These are phyloP conservation scores for Borostomias antarcticus DNA, from an alignment of 2,797 vertebrate species.

Conservation along the genomic window DNA sequence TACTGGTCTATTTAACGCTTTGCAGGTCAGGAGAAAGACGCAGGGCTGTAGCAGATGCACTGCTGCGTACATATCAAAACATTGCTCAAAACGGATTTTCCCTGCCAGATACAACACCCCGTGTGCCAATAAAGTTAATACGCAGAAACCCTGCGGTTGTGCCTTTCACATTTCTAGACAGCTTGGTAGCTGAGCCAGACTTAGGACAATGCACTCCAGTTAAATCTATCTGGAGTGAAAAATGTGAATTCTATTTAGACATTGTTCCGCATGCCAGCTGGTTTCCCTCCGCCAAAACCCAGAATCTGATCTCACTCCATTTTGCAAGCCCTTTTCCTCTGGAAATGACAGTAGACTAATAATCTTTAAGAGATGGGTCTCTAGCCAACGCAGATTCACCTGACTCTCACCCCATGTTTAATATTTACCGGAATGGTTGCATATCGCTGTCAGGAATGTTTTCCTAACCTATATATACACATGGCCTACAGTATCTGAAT, in stretches of 20 bases:
- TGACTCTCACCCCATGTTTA: conserved; percentile 45
- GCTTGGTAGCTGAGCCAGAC: conserved; percentile 61
- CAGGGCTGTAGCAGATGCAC: conserved; percentile 64
- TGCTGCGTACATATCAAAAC: conserved; percentile 57
- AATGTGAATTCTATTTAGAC: conserved; percentile 76
- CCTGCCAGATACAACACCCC: conserved; percentile 71
- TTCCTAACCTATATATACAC: conserved; percentile 58
- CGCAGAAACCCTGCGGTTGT: conserved; percentile 60
- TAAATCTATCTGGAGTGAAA: conserved; percentile 72
- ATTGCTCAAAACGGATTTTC: conserved; percentile 53
- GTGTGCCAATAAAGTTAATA: conserved; percentile 68
- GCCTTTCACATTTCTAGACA: conserved; percentile 66
- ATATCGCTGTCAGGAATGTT: conserved; percentile 56
- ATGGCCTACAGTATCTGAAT: conserved; percentile 45
- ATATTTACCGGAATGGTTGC: conserved; percentile 60
- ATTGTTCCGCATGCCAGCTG: conserved; percentile 64
- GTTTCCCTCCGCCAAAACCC: conserved; percentile 59
- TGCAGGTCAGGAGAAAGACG: conserved; percentile 61
- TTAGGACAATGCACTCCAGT: conserved; percentile 72
- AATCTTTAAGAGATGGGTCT: conserved; percentile 55
- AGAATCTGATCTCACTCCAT: conserved; percentile 66
- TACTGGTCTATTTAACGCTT: conserved; percentile 71
- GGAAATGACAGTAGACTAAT: conserved; percentile 63
- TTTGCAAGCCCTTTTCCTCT: conserved; percentile 40
- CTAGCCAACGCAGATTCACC: conserved; percentile 61